phyloP scores from a whole-genome alignment of 2,888 invertebrate species.

The Dendrolimus houi region DNA sequence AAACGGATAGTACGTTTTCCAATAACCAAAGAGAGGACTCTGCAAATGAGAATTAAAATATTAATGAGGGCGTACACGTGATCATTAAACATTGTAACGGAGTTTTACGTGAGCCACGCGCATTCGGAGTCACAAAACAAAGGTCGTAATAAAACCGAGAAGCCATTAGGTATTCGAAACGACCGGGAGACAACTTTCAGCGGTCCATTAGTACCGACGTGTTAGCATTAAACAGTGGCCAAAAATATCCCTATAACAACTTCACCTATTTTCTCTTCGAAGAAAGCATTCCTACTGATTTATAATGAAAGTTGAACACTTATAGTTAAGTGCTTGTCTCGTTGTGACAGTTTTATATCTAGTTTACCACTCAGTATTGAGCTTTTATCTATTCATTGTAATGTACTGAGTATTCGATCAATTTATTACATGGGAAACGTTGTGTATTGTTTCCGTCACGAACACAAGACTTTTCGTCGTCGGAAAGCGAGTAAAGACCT shows the following conservation, averaged over 20 bases:
- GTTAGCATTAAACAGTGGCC: constrained; percentile 18
- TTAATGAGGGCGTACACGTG: constrained; percentile 20
- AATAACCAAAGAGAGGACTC: not conserved
- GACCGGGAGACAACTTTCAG: constrained; percentile 28
- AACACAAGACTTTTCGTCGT: too few relatives aligned
- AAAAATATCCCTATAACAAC: constrained; percentile 3
- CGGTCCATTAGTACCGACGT: constrained; percentile 28
- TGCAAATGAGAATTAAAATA: not conserved
- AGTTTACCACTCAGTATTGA: too few relatives aligned
- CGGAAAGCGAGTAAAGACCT: too few relatives aligned
- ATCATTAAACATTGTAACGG: constrained; percentile 40
- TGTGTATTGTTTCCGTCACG: too few relatives aligned
- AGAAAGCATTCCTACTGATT: not conserved
- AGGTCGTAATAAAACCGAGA: constrained; percentile 39
- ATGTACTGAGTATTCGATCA: too few relatives aligned
- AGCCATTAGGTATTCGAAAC: constrained; percentile 38
- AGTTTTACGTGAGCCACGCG: constrained; percentile 24
- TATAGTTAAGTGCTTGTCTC: too few relatives aligned
- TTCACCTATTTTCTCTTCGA: not conserved
- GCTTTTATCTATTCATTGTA: too few relatives aligned
- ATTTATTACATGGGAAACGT: too few relatives aligned
- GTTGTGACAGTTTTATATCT: too few relatives aligned
- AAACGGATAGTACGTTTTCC: not conserved
- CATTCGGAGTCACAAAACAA: constrained; percentile 26
- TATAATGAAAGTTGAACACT: too few relatives aligned